These are phyloP conservation scores for Fissipunctia ypsillon DNA, from an alignment of 2,888 invertebrate genomes.

Conservation along the genomic window DNA sequence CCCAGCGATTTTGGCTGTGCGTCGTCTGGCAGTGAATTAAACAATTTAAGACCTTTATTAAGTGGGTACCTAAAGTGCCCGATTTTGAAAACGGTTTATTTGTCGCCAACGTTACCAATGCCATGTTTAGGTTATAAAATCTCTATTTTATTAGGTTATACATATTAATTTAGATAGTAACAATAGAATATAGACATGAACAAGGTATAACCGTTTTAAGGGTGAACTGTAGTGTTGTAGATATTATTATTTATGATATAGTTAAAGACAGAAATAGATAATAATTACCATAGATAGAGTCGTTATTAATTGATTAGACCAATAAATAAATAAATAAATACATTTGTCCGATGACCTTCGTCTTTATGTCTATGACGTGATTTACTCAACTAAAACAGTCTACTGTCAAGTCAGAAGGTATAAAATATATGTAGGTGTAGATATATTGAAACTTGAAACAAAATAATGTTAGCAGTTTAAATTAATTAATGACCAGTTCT, in stretches of 20 bases:
- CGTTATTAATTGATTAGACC: slow-evolving; percentile 1
- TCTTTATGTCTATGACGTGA: background rate
- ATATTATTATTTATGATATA: background rate
- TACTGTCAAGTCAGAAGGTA: background rate
- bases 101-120: background rate
- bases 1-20: no score
- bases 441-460: no score
- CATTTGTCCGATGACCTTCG: no score
- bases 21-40: no score
- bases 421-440: no score
- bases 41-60: no score
- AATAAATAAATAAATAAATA: no score
- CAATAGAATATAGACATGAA: background rate
- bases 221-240: background rate
- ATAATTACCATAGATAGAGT: background rate
- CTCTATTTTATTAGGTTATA: background rate
- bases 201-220: background rate
- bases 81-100: background rate
- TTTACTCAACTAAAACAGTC: background rate
- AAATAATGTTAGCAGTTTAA: no score
- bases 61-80: background rate
- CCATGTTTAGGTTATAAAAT: background rate
- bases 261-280: background rate
- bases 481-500: background rate
- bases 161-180: background rate